Percentiles rank a stretch among this genome's conserved stretches.
phyloP scores from a whole-genome alignment of 1,140 invertebrate genomes.

The Drosophila rhopaloa region DNA sequence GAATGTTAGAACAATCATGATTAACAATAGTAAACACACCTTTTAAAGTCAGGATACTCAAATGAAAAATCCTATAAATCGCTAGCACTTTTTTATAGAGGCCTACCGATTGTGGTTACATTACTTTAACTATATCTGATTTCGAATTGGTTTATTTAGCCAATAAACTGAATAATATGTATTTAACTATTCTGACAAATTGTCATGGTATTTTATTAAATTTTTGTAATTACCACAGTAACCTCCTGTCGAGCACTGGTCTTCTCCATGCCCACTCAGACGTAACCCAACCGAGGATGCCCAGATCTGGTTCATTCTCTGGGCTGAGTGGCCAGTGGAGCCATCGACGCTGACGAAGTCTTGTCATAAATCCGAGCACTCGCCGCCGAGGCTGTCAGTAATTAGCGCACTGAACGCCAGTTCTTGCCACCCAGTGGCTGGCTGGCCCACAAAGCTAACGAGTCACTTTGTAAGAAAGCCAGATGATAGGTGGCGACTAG shows the following conservation, averaged over 20 bases:
- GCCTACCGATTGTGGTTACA: too few species aligned
- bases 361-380: conserved; percentile 75
- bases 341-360: conserved; percentile 54
- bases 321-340: conserved; percentile 33
- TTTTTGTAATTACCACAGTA: neutral
- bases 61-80: too few species aligned
- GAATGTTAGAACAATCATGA: neutral
- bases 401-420: conserved; percentile 71
- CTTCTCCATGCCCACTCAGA: conserved; percentile 30
- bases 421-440: conserved; percentile 9
- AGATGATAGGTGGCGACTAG: conserved; percentile 27
- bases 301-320: conserved; percentile 7
- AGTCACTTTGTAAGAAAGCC: conserved; percentile 72
- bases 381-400: conserved; percentile 64
- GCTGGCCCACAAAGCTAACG: conserved; percentile 66
- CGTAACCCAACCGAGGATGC: conserved; percentile 23
- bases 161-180: too few species aligned
- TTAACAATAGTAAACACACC: too few species aligned
- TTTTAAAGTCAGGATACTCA: too few species aligned
- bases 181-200: too few species aligned
- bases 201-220: too few species aligned
- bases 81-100: too few species aligned
- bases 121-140: too few species aligned
- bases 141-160: too few species aligned
- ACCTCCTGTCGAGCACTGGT: neutral